Conservation (phyloP, 2,113 vertebrate genomes). For the Camelus bactrianus region DNA sequence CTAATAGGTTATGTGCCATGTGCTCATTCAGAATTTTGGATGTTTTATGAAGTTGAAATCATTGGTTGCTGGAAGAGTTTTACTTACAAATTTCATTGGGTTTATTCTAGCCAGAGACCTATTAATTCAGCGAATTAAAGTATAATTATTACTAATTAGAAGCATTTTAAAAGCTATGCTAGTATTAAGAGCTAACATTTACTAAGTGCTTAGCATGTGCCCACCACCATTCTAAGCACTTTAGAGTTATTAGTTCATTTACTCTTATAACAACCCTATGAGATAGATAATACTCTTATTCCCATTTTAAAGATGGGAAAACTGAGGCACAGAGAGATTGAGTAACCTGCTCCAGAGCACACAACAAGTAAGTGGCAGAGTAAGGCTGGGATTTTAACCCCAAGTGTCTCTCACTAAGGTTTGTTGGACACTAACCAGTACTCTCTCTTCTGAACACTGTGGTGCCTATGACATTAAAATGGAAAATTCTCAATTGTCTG, state of each 20-base stretch:
- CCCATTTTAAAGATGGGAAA: conserved; percentile 5
- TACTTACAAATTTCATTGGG: background rate
- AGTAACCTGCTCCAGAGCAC: background rate
- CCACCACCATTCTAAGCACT: background rate
- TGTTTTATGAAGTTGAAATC: background rate
- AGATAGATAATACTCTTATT: background rate
- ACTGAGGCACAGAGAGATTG: background rate
- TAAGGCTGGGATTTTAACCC: background rate
- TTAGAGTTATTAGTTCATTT: conserved; percentile 28
- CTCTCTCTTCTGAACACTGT: background rate
- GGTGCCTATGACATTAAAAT: background rate
- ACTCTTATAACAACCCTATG: background rate
- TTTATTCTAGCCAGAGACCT: conserved; percentile 3
- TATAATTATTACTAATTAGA: background rate
- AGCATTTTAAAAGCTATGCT: conserved; percentile 20
- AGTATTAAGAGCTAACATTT: background rate
- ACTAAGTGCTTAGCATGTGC: background rate
- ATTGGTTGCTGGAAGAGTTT: background rate
- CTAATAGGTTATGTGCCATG: too few species aligned
- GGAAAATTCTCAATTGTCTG: background rate
- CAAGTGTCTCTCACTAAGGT: background rate
- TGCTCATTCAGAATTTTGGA: background rate
- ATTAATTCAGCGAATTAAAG: background rate
- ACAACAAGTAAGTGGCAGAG: background rate
- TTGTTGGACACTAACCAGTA: background rate